Evolutionary conservation across 2,113 vertebrate genomes (phyloP).

Genomic region (Neotoma lepida): DNA sequence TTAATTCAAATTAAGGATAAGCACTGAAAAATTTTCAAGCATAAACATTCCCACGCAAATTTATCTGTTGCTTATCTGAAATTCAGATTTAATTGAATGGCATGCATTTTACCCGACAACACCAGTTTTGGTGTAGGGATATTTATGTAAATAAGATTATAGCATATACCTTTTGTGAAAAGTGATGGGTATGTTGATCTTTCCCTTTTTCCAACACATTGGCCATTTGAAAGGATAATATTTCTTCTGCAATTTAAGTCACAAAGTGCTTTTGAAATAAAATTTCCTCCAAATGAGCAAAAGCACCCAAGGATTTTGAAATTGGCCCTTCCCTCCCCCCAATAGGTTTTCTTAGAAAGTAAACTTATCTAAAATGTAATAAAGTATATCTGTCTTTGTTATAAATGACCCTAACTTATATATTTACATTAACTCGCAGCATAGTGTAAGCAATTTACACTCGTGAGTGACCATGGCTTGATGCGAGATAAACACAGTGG

Average conservation of each 20-base stretch:
- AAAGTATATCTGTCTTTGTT: background rate
- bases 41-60: background rate
- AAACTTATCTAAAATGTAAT: slow-evolving; percentile 41
- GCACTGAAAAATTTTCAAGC: background rate
- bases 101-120: background rate
- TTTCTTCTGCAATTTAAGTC: slow-evolving; percentile 37
- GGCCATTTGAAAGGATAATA: background rate
- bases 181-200: background rate
- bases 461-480: background rate
- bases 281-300: slow-evolving; percentile 18
- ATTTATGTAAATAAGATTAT: background rate
- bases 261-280: slow-evolving; percentile 32
- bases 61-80: slow-evolving; percentile 21
- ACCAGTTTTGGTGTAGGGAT: background rate
- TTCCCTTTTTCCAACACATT: background rate
- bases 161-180: background rate
- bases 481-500: background rate
- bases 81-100: slow-evolving; percentile 37
- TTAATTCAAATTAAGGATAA: background rate
- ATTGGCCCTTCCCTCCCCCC: background rate
- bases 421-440: background rate
- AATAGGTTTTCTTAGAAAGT: background rate
- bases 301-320: slow-evolving; percentile 45
- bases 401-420: background rate
- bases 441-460: background rate